Evolutionary conservation across 2,797 vertebrate species (phyloP).

Genomic region (Peromyscus nudipes): DNA sequence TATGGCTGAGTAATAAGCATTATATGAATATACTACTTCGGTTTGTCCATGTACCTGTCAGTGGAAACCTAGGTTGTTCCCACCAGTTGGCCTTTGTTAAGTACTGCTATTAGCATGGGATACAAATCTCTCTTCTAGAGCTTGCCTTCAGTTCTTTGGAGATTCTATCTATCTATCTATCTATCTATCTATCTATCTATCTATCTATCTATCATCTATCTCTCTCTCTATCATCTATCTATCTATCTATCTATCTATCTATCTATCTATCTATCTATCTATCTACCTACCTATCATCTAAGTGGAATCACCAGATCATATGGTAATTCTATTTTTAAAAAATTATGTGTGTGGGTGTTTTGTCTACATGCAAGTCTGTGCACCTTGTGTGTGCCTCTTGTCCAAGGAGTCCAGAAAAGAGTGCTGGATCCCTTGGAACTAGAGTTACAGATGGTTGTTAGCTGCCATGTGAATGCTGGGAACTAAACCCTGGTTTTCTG

Average conservation of each 20-base stretch:
- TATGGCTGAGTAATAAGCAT: not conserved
- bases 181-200: not conserved
- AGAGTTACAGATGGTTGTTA: too few relatives aligned
- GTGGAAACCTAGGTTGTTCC: not conserved
- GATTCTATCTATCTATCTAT: not conserved
- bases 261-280: not conserved
- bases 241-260: not conserved
- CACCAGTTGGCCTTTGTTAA: not conserved
- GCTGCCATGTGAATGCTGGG: too few relatives aligned
- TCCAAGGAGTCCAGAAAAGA: too few relatives aligned
- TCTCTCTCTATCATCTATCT: not conserved
- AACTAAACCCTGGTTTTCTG: too few relatives aligned
- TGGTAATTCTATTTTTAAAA: not conserved
- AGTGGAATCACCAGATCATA: not conserved
- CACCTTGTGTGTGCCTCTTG: too few relatives aligned
- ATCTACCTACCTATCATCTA: not conserved
- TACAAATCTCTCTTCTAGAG: not conserved
- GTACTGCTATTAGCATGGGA: not conserved
- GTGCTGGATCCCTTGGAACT: too few relatives aligned
- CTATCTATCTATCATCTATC: not conserved
- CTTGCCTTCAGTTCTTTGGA: constrained; percentile 7
- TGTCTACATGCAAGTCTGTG: not conserved
- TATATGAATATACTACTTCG: not conserved
- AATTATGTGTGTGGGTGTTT: not conserved
- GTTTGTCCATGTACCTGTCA: not conserved